These are phyloP conservation scores for Plagiodera versicolora DNA, from an alignment of 2,888 invertebrate species.

Conservation along the genomic window DNA sequence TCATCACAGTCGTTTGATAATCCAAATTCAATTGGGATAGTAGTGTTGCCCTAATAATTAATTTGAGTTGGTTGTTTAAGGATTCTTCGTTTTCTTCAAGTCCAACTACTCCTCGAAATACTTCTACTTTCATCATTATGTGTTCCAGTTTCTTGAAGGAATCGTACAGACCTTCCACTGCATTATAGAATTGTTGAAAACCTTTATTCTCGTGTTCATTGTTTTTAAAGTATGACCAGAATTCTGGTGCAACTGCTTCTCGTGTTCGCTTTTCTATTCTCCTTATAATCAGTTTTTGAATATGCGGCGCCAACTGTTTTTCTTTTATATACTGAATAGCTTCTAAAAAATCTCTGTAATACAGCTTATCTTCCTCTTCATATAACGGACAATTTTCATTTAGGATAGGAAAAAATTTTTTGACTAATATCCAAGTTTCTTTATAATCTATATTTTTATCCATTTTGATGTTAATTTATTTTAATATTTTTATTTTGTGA, in stretches of 20 bases:
- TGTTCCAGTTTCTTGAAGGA: slow-evolving; percentile 60
- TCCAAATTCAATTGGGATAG: slow-evolving; percentile 72
- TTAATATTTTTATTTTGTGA: background rate
- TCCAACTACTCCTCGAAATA: slow-evolving; percentile 56
- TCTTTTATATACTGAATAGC: slow-evolving; percentile 47
- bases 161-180: slow-evolving; percentile 67
- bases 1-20: slow-evolving; percentile 69
- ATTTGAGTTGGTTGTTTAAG: slow-evolving; percentile 63
- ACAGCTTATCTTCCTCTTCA: slow-evolving; percentile 25
- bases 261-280: slow-evolving; percentile 64
- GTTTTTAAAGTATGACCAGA: slow-evolving; percentile 67
- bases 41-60: slow-evolving; percentile 66
- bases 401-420: slow-evolving; percentile 46
- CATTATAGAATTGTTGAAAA: slow-evolving; percentile 67
- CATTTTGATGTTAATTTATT: slow-evolving; percentile 8
- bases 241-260: slow-evolving; percentile 63
- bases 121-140: slow-evolving; percentile 60
- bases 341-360: slow-evolving; percentile 47
- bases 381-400: slow-evolving; percentile 36
- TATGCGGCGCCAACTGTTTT: slow-evolving; percentile 44
- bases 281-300: slow-evolving; percentile 50
- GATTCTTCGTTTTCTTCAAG: slow-evolving; percentile 59
- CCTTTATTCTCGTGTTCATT: slow-evolving; percentile 60
- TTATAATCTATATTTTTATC: slow-evolving; percentile 29
- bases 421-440: slow-evolving; percentile 40